Percentiles rank a stretch among this genome's conserved stretches.
Evolutionary conservation across 2,888 invertebrate genomes (phyloP).

Genomic region (Oxycera nigricornis): DNA sequence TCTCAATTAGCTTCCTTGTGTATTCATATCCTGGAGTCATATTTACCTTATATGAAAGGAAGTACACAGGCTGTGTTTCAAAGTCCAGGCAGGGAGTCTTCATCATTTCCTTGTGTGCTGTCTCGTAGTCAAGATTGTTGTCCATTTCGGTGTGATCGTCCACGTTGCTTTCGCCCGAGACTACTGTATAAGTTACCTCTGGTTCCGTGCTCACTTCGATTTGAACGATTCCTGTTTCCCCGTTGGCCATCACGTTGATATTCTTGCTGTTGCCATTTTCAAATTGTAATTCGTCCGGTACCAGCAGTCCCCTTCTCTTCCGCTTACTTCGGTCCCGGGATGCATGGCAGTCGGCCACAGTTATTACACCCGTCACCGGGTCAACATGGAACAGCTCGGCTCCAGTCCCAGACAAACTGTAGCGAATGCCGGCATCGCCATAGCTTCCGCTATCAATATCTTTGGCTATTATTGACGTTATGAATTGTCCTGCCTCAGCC

Average conservation of each 20-base stretch:
- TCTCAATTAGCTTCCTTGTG: no score
- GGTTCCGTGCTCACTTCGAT: constrained; percentile 55
- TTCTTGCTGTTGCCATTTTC: constrained; percentile 32
- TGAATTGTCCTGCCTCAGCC: constrained; percentile 65
- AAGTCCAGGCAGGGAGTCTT: constrained; percentile 78
- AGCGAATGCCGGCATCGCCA: constrained; percentile 84
- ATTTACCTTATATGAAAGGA: constrained; percentile 79
- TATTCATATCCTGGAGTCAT: no score
- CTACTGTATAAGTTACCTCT: constrained; percentile 55
- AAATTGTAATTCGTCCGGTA: constrained; percentile 29
- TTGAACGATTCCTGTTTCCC: constrained; percentile 48
- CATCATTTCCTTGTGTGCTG: constrained; percentile 9
- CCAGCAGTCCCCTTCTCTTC: constrained; percentile 52
- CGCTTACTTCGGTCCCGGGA: constrained; percentile 35
- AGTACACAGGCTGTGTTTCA: constrained; percentile 82
- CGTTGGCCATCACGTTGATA: constrained; percentile 44
- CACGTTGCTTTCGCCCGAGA: constrained; percentile 28
- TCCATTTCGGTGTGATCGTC: constrained; percentile 33
- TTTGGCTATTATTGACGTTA: constrained; percentile 79
- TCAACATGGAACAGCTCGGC: constrained; percentile 83
- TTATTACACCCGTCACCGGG: constrained; percentile 79
- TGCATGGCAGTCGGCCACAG: constrained; percentile 76
- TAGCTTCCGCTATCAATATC: constrained; percentile 84
- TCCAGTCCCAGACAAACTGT: constrained; percentile 82
- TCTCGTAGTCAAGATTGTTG: constrained; percentile 16